Evolutionary conservation across 2,888 invertebrate species (phyloP).

Genomic region (Pardosa pseudoannulata): DNA sequence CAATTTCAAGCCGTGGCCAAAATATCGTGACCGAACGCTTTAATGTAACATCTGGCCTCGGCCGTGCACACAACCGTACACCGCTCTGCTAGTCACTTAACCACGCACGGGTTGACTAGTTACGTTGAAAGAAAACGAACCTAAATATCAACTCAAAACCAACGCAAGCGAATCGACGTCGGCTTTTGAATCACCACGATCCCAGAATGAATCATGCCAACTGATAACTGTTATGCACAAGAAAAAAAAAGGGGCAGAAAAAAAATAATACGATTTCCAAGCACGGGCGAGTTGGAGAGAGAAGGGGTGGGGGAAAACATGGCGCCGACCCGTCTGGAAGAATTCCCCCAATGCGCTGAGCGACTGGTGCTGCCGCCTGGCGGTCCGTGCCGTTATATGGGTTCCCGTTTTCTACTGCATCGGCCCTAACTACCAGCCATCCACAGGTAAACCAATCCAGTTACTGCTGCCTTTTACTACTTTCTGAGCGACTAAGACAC

Average conservation of each 20-base stretch:
- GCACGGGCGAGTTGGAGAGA: not conserved
- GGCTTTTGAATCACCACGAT: not conserved
- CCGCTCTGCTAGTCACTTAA: too few species aligned
- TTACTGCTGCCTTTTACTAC: constrained; percentile 22
- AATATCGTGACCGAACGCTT: too few species aligned
- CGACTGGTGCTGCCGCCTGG: constrained; percentile 59
- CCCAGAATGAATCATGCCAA: not conserved
- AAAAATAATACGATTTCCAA: not conserved
- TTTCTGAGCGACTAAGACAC: constrained; percentile 1
- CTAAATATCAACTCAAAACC: too few species aligned
- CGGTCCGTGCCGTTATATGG: constrained; percentile 37
- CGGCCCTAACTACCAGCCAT: constrained; percentile 46
- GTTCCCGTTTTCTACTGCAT: constrained; percentile 36
- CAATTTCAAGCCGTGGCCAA: too few species aligned
- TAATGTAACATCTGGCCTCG: too few species aligned
- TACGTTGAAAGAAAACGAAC: too few species aligned
- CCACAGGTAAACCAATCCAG: constrained; percentile 44
- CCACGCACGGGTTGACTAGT: too few species aligned
- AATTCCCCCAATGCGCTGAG: constrained; percentile 20
- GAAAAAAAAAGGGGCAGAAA: not conserved
- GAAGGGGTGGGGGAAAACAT: constrained; percentile 28
- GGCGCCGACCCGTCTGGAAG: constrained; percentile 54
- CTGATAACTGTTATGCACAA: not conserved
- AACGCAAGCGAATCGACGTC: not conserved
- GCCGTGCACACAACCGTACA: too few species aligned